phyloP scores from a whole-genome alignment of 2,888 invertebrate genomes.

The Amphimallon solstitiale region DNA sequence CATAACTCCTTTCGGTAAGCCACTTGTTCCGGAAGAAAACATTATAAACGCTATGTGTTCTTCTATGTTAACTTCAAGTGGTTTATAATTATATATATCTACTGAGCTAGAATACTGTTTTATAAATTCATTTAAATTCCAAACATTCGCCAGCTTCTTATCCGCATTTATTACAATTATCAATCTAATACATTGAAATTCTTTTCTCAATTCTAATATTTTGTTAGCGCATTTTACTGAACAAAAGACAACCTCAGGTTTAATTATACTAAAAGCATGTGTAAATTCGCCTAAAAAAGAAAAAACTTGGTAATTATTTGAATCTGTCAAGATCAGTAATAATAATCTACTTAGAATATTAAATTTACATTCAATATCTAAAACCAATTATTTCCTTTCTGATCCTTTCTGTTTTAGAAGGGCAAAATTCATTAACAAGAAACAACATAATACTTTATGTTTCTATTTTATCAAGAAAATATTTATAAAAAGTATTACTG shows the following conservation, averaged over 20 bases:
- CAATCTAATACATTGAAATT: constrained; percentile 19
- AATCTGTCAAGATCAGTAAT: too few relatives aligned
- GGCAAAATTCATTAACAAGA: too few relatives aligned
- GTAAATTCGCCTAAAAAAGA: constrained; percentile 22
- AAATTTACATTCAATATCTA: too few relatives aligned
- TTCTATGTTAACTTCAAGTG: constrained; percentile 62
- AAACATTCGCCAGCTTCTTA: not conserved
- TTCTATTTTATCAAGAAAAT: too few relatives aligned
- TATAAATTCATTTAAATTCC: constrained; percentile 13
- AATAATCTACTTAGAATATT: too few relatives aligned
- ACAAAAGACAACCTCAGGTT: constrained; percentile 28
- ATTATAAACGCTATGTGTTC: constrained; percentile 72
- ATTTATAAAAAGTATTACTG: too few relatives aligned
- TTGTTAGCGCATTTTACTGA: constrained; percentile 7
- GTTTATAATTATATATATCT: constrained; percentile 44
- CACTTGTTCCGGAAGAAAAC: constrained; percentile 84
- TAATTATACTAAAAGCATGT: constrained; percentile 17
- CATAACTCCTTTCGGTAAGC: constrained; percentile 82
- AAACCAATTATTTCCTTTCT: too few relatives aligned
- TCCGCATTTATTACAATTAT: constrained; percentile 22
- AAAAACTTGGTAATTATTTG: not conserved
- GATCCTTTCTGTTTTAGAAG: too few relatives aligned
- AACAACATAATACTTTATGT: too few relatives aligned
- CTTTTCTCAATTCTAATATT: constrained; percentile 18
- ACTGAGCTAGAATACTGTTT: not conserved